Evolutionary conservation across 1,140 invertebrate species (phyloP), one percentile per base, ranked within the genome.

Genomic region (Drosophila subobscura): DNA sequence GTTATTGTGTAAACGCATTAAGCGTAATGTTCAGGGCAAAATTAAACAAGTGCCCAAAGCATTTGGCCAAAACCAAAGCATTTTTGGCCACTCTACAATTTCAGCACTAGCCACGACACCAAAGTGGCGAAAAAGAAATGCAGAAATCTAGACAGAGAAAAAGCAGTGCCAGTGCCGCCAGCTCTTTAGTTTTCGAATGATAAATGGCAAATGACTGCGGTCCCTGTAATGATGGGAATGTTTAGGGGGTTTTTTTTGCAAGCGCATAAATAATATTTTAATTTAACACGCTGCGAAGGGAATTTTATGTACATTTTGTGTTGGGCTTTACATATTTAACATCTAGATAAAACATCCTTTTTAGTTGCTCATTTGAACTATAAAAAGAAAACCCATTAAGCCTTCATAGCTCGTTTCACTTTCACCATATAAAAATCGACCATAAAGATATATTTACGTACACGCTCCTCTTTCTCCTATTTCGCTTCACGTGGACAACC

Each of bases 1-100:
- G 81, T 88, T 81, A 81, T 86, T 86, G 81, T 86, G 81, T 81
- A 81, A 86, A 81, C 75, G 77, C 81, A 86, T 86, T 86, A 88
- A 88, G 81, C 74, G 74, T 75, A 81, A 75, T 86, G 78, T 73
- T 81, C 54, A 81, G 65, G 65, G 75, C 73, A 81, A 68, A 74
- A 81, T 78, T 74, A 68, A 88, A 81, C 74, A 86, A 81, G 83
- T 78, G 73, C 45, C 59, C 51, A 22, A 59, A 29, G 14, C 37
- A 12, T 50, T 29, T 41, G 25, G 25, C 25, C 25, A 37, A 37
- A 37, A 37, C 33, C 33, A 37, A 37, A 37, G 33, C 33, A 12
- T 3, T 33, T 33, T 33, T 33, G 29, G 29, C 29, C 29, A 33
- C 29, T 33, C 59, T 44, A 58, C 42, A 54, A 57, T 73, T 59